These are phyloP conservation scores for Mobula hypostoma DNA, from an alignment of 2,113 vertebrate genomes.

Conservation along the genomic window DNA sequence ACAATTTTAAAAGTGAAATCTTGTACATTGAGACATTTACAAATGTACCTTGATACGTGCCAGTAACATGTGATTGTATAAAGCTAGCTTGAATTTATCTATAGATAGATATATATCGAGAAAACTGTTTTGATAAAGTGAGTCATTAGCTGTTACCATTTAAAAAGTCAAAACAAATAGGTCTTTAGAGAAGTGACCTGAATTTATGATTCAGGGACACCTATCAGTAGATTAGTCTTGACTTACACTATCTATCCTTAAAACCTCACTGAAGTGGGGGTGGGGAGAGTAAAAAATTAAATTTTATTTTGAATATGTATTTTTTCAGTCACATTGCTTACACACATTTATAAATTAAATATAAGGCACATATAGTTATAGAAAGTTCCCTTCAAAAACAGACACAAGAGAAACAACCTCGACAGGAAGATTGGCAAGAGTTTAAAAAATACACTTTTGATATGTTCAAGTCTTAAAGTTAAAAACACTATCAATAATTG, in stretches of 20 bases:
- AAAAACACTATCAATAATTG: neutral
- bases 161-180: neutral
- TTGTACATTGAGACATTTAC: neutral
- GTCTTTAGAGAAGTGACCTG: neutral
- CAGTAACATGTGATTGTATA: neutral
- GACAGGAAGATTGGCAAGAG: neutral
- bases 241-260: neutral
- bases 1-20: neutral
- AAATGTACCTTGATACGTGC: neutral
- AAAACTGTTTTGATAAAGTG: neutral
- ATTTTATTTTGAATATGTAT: constrained; percentile 29
- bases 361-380: constrained; percentile 35
- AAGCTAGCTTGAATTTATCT: neutral
- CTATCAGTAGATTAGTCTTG: no score
- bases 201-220: neutral
- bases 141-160: neutral
- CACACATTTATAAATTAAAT: constrained; percentile 32
- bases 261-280: neutral
- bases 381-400: constrained; percentile 30
- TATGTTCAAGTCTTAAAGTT: neutral
- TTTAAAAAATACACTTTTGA: constrained; percentile 35
- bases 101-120: neutral
- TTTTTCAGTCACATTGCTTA: constrained; percentile 19
- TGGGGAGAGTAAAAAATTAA: neutral
- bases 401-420: constrained; percentile 21